A percentile compares a stretch with the other conserved stretches of the same genome.
These are phyloP conservation scores for Mesoligia furuncula DNA, from an alignment of 2,888 invertebrate species.

Conservation along the genomic window DNA sequence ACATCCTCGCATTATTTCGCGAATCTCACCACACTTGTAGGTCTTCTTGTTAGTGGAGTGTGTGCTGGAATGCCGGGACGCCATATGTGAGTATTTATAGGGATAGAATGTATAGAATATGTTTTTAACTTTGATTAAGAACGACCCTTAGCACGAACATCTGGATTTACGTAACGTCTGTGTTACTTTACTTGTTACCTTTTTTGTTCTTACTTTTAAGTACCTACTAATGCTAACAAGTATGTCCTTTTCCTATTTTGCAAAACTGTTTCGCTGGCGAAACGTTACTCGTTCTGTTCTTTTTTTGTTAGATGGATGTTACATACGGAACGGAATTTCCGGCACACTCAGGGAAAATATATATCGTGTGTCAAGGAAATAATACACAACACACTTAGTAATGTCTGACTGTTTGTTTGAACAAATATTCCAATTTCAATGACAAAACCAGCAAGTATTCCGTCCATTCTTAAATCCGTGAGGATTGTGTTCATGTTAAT, in stretches of 20 bases:
- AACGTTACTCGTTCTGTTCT: neutral
- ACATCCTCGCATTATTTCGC: constrained; percentile 63
- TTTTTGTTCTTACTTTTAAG: neutral
- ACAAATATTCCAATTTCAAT: constrained; percentile 32
- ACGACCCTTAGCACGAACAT: neutral
- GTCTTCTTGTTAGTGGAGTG: constrained; percentile 59
- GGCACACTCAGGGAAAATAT: constrained; percentile 7
- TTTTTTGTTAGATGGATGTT: constrained; percentile 1
- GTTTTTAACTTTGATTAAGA: constrained; percentile 3
- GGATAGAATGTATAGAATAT: neutral
- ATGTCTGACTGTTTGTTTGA: constrained; percentile 3
- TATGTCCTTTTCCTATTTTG: neutral
- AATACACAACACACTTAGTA: constrained; percentile 8
- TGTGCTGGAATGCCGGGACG: constrained; percentile 56
- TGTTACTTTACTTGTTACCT: neutral
- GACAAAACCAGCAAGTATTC: constrained; percentile 5
- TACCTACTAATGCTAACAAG: neutral
- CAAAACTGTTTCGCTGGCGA: neutral
- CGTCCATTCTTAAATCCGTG: neutral
- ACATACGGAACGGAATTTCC: constrained; percentile 13
- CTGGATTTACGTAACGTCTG: neutral
- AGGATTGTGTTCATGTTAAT: neutral
- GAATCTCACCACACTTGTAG: constrained; percentile 54
- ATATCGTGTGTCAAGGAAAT: constrained; percentile 15
- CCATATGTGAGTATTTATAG: constrained; percentile 36